Evolutionary conservation across 1,140 invertebrate genomes (phyloP), one percentile per base, ranked within the genome.

Genomic region (Riptortus pedestris): DNA sequence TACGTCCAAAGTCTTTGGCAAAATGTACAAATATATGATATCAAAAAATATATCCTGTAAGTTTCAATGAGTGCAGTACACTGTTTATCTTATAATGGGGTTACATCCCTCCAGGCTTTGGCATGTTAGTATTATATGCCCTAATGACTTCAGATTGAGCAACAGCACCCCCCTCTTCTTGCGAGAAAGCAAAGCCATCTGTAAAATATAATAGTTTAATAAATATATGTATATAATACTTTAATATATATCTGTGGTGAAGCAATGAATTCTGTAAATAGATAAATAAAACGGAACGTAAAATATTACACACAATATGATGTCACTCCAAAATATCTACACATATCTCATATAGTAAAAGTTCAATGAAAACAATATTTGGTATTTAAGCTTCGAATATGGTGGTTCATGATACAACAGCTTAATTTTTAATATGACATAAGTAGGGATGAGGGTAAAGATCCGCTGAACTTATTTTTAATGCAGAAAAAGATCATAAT

Each of bases 151-250:
- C 89, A 55, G 91, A 90, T 77, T 97, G 92, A 24, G 89, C 85
- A 47, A 98, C 88, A 70, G 85, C 88, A 65, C 93, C 94, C 73
- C 93, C 89, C 81, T 98, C 96, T 79, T 98, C 95, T 87, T 98
- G 95, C 18, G 95, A 98, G 80, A 98, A 98, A 66, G 96, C 95
- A 80, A 91, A 98, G 65, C 96, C 96, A 86, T 95, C 93, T 96
- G 79, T 68, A 76, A 68, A 64, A 60, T 12, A 58, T 66, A 22
- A 61, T 27, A 29, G 22, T 31, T 27, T 12, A 55, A 51, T 45
- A 1, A 45, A 14, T 2, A 12, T 45, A 45, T 45, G 2, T n/a
- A 12, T n/a, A n/a, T n/a, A n/a, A n/a, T n/a, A n/a, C n/a, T n/a
- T n/a, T n/a, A n/a, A n/a, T n/a, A n/a, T n/a, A 11, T 55, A 14